Conservation (phyloP, 1,140 invertebrate genomes). For the Physella acuta region DNA sequence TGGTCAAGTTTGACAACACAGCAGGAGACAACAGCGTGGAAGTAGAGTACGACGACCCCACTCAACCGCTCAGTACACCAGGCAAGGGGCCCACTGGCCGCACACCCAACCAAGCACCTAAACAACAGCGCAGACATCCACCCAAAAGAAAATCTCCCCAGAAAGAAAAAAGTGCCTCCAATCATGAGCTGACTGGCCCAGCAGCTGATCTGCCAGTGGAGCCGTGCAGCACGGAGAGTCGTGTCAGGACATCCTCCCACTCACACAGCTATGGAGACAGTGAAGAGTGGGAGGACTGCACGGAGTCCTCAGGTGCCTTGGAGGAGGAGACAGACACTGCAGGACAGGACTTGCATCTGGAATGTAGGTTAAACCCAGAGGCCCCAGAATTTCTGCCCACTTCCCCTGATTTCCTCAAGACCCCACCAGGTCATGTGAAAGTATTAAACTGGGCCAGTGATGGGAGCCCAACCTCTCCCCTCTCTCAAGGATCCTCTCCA, state of each 20-base stretch:
- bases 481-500: constrained; percentile 11
- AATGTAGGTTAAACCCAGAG: constrained; percentile 43
- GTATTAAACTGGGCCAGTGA: constrained; percentile 25
- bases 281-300: constrained; percentile 46
- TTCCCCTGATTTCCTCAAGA: constrained; percentile 37
- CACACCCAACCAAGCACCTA: constrained; percentile 15
- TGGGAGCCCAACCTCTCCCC: constrained; percentile 17
- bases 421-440: constrained; percentile 30
- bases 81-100: constrained; percentile 19
- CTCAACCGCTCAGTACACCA: neutral
- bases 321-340: constrained; percentile 24
- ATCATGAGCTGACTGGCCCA: neutral
- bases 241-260: constrained; percentile 19
- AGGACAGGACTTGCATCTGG: constrained; percentile 27
- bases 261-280: constrained; percentile 32
- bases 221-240: neutral
- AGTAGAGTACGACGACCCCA: constrained; percentile 41
- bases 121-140: neutral
- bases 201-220: neutral
- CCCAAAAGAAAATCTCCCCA: constrained; percentile 12
- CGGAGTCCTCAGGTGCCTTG: constrained; percentile 30
- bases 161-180: neutral
- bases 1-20: constrained; percentile 48
- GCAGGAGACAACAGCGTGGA: constrained; percentile 39
- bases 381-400: constrained; percentile 41